Percentiles rank a stretch among this genome's conserved stretches.
Evolutionary conservation across 2,797 vertebrate genomes (phyloP).

Genomic region (Lateolabrax maculatus): DNA sequence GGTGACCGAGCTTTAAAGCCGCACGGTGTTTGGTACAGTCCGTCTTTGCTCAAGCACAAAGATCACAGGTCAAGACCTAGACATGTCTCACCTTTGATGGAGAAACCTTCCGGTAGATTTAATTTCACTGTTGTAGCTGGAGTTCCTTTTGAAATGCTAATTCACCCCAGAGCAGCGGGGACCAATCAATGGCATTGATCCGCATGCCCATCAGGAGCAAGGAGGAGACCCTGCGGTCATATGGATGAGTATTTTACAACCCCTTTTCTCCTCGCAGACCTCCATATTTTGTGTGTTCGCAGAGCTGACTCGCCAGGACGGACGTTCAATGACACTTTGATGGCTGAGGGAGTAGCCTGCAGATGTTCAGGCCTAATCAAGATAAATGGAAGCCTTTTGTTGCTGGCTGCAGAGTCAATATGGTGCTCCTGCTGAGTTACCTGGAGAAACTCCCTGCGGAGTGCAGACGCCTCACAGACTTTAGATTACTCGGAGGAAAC

Average conservation of each 20-base stretch:
- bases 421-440: constrained; percentile 40
- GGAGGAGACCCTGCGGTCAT: constrained; percentile 29
- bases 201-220: constrained; percentile 36
- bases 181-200: constrained; percentile 62
- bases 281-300: background rate
- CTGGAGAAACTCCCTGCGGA: constrained; percentile 51
- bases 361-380: constrained; percentile 63
- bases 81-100: constrained; percentile 45
- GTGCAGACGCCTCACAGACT: constrained; percentile 23
- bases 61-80: constrained; percentile 46
- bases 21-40: background rate
- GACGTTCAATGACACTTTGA: constrained; percentile 31
- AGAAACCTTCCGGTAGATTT: constrained; percentile 26
- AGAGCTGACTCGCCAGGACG: constrained; percentile 15
- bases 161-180: constrained; percentile 32
- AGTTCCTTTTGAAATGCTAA: constrained; percentile 64
- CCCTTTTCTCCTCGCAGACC: background rate
- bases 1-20: constrained; percentile 13
- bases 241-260: constrained; percentile 20
- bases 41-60: constrained; percentile 1
- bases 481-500: constrained; percentile 49
- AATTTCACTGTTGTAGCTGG: constrained; percentile 16
- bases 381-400: constrained; percentile 59
- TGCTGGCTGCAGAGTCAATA: constrained; percentile 46
- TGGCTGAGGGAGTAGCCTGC: constrained; percentile 26